Evolutionary conservation across 2,113 vertebrate genomes (phyloP).

Genomic region (Leiothrix lutea): DNA sequence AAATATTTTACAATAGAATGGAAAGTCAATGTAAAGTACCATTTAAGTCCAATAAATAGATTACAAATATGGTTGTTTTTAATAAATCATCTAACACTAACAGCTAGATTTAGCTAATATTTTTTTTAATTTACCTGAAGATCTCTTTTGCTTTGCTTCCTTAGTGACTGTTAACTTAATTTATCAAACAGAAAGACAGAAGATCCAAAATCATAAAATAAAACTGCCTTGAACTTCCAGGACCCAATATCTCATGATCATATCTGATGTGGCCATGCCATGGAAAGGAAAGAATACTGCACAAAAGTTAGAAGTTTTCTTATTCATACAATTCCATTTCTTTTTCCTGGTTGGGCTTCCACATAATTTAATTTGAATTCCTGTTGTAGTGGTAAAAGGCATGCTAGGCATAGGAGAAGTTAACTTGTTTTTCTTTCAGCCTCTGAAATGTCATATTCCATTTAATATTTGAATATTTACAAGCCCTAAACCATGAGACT

Average conservation of each 20-base stretch:
- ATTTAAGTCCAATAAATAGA: neutral
- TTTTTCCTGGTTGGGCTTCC: neutral
- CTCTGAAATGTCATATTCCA: neutral
- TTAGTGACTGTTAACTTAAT: neutral
- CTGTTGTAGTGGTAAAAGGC: neutral
- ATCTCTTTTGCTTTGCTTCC: neutral
- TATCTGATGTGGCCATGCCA: neutral
- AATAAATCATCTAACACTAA: neutral
- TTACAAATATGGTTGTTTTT: neutral
- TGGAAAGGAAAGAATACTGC: neutral
- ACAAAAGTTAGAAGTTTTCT: neutral
- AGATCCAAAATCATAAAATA: neutral
- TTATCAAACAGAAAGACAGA: neutral
- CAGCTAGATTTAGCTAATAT: neutral
- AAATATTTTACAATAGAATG: slow-evolving; percentile 28
- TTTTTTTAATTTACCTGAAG: neutral
- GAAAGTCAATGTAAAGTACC: neutral
- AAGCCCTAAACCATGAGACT: neutral
- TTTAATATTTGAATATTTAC: neutral
- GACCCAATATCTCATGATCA: accelerated
- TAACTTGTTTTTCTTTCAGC: neutral
- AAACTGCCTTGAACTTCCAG: neutral
- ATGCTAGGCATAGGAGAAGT: neutral
- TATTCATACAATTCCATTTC: neutral
- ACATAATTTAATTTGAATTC: neutral